phyloP scores from a whole-genome alignment of 1,140 invertebrate genomes.

The Saccostrea echinata region DNA sequence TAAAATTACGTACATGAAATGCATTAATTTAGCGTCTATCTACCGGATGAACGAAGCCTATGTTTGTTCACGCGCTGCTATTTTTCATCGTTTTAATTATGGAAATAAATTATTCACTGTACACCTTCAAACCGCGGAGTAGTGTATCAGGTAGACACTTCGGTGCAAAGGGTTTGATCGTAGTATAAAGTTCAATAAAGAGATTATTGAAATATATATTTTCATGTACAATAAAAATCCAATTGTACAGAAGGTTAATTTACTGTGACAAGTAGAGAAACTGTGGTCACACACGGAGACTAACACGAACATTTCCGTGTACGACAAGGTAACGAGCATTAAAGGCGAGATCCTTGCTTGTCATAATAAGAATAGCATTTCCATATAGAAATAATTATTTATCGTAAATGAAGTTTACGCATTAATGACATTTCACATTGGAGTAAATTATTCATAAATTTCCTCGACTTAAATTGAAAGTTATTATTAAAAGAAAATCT shows the following conservation, averaged over 20 bases:
- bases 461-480: background rate
- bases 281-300: background rate
- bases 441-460: background rate
- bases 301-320: background rate
- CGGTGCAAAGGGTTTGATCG: background rate
- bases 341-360: background rate
- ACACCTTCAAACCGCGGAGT: slow-evolving; percentile 16
- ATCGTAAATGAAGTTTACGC: background rate
- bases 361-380: background rate
- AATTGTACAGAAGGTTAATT: background rate
- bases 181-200: slow-evolving; percentile 7
- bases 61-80: background rate
- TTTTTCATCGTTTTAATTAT: slow-evolving; percentile 25
- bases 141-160: background rate
- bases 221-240: background rate
- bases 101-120: slow-evolving; percentile 17
- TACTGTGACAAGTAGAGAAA: background rate
- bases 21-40: background rate
- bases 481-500: background rate
- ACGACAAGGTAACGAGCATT: background rate
- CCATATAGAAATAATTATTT: background rate
- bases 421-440: background rate
- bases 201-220: background rate
- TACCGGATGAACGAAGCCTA: background rate
- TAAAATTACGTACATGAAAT: slow-evolving; percentile 22